phyloP scores from a whole-genome alignment of 2,113 vertebrate species.

The Spea bombifrons region DNA sequence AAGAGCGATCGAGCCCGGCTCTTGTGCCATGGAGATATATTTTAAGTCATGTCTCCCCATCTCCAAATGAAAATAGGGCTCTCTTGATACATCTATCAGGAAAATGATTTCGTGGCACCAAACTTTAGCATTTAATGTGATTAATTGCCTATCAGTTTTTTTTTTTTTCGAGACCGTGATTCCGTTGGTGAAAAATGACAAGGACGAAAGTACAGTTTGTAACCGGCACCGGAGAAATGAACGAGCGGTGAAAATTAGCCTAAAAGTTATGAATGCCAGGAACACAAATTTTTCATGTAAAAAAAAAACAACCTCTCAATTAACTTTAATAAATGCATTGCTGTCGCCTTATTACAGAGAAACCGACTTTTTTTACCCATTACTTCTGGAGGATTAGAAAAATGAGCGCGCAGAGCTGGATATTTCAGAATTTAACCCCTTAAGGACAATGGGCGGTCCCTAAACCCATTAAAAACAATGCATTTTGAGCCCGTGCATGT shows the following conservation, averaged over 20 bases:
- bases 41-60: background rate
- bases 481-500: too few relatives aligned
- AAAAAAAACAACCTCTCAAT: constrained; percentile 46
- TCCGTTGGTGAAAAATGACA: constrained; percentile 43
- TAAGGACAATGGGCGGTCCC: too few relatives aligned
- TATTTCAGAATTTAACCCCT: background rate
- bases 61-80: constrained; percentile 35
- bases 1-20: too few relatives aligned
- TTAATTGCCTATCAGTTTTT: constrained; percentile 46
- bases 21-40: too few relatives aligned
- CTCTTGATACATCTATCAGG: constrained; percentile 36
- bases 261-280: constrained; percentile 42
- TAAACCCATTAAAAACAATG: too few relatives aligned
- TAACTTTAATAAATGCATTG: constrained; percentile 43
- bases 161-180: constrained; percentile 44
- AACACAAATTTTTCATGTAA: constrained; percentile 46
- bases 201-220: constrained; percentile 43
- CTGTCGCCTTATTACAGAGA: constrained; percentile 41
- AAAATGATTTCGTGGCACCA: constrained; percentile 28
- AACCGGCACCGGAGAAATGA: constrained; percentile 37
- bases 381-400: constrained; percentile 30
- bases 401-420: background rate
- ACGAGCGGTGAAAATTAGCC: constrained; percentile 43
- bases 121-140: constrained; percentile 48
- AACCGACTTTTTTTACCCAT: constrained; percentile 34